phyloP scores from a whole-genome alignment of 2,797 vertebrate genomes.

The Microchirus variegatus region DNA sequence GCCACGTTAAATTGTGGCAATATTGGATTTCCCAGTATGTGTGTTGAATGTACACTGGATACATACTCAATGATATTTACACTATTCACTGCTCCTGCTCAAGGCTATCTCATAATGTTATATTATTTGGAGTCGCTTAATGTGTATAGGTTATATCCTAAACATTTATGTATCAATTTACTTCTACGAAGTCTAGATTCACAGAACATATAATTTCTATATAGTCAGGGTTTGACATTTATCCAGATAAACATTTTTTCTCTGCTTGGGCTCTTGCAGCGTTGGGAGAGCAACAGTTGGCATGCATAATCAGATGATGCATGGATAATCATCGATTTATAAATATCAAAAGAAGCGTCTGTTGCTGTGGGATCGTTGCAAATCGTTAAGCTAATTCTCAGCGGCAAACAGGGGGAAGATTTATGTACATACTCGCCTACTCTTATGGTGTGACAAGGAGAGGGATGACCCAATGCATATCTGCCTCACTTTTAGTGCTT shows the following conservation, averaged over 20 bases:
- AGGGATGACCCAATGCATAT: conserved; percentile 77
- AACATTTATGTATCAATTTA: not conserved
- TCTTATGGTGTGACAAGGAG: conserved; percentile 74
- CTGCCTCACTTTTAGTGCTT: conserved; percentile 77
- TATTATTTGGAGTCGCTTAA: not conserved
- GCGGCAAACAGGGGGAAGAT: conserved; percentile 72
- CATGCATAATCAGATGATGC: conserved; percentile 47
- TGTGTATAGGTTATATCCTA: not conserved
- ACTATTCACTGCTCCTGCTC: too few relatives aligned
- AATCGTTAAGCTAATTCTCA: conserved; percentile 64
- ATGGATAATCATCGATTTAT: conserved; percentile 52
- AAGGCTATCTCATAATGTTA: too few relatives aligned
- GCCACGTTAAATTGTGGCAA: too few relatives aligned
- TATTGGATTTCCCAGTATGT: too few relatives aligned
- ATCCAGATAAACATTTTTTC: not conserved
- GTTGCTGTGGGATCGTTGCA: conserved; percentile 50
- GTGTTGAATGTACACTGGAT: too few relatives aligned
- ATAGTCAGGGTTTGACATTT: conserved; percentile 2
- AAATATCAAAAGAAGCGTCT: conserved; percentile 37
- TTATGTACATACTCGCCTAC: conserved; percentile 61
- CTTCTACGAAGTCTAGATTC: not conserved
- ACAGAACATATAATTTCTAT: not conserved
- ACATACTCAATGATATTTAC: too few relatives aligned
- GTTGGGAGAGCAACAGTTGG: not conserved
- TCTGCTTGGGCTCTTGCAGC: not conserved